A percentile compares a stretch with the other conserved stretches of the same genome.
phyloP scores from a whole-genome alignment of 1,140 invertebrate genomes.

The Lasaia peninsularis region DNA sequence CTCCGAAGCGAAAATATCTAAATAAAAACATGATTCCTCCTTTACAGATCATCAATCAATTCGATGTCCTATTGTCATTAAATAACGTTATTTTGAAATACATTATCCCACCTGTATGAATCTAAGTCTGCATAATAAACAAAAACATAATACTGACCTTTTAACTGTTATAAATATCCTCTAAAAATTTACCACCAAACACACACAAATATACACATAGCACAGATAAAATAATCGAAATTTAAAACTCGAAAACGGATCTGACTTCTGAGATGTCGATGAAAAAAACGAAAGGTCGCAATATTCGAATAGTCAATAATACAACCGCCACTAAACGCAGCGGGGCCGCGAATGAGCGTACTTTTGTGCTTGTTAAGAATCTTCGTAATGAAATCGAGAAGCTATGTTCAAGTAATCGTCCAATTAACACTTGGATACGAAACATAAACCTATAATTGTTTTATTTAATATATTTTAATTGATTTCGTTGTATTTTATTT shows the following conservation, averaged over 20 bases:
- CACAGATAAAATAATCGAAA: not conserved
- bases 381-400: constrained; percentile 23
- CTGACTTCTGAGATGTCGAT: constrained; percentile 25
- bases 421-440: constrained; percentile 30
- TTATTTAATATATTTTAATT: constrained; percentile 7
- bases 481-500: constrained; percentile 1
- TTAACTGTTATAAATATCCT: constrained; percentile 2
- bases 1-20: too few species aligned
- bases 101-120: constrained; percentile 1
- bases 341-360: constrained; percentile 57
- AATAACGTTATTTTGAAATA: too few species aligned
- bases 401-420: constrained; percentile 29
- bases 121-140: not conserved
- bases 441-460: constrained; percentile 8
- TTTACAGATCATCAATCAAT: too few species aligned
- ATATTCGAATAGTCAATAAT: constrained; percentile 25
- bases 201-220: not conserved
- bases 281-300: constrained; percentile 46
- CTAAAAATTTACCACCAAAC: not conserved
- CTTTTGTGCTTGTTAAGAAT: constrained; percentile 22
- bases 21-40: too few species aligned
- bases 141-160: constrained; percentile 10
- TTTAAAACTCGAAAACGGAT: constrained; percentile 15
- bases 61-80: too few species aligned
- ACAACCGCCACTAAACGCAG: constrained; percentile 44